These are phyloP conservation scores for Rallus limicola DNA, from an alignment of 2,113 vertebrate genomes.

Conservation along the genomic window DNA sequence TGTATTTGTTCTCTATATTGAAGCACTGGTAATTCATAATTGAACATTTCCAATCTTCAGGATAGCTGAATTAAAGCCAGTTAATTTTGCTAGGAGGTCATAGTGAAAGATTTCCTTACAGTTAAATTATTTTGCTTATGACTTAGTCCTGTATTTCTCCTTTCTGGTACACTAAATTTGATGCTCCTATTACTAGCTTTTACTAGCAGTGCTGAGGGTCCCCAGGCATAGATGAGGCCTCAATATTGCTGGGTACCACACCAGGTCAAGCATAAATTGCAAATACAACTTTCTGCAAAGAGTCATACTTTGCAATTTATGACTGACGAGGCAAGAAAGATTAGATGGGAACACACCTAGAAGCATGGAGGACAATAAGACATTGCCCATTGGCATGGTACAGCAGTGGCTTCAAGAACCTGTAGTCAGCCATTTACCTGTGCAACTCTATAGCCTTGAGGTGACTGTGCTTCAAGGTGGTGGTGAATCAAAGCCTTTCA, in stretches of 20 bases:
- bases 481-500: neutral
- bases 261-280: neutral
- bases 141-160: neutral
- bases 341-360: neutral
- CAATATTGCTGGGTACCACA: fast-evolving
- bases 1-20: neutral
- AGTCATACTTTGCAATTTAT: no score
- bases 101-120: neutral
- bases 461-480: neutral
- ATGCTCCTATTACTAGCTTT: neutral
- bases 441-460: neutral
- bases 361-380: neutral
- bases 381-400: neutral
- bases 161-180: neutral
- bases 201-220: neutral
- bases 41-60: neutral
- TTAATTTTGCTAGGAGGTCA: neutral
- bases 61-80: neutral
- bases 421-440: neutral
- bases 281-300: neutral
- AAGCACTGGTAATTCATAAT: neutral
- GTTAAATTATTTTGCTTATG: neutral
- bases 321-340: neutral
- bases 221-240: neutral
- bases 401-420: neutral